Evolutionary conservation across 1,140 invertebrate species (phyloP), one percentile per base, ranked within the genome.

Genomic region (Drosophila ananassae): DNA sequence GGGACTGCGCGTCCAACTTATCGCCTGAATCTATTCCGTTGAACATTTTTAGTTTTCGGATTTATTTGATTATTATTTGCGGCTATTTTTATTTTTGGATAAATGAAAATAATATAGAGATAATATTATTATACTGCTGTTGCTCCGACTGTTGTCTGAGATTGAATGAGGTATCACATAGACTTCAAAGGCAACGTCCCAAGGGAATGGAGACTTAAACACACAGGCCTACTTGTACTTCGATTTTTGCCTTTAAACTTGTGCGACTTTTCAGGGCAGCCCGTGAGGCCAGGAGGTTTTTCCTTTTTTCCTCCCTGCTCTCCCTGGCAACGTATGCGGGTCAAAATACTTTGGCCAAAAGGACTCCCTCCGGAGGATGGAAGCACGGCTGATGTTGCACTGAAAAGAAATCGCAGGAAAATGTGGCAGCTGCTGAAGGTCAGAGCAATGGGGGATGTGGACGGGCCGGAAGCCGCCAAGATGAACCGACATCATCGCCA

Each of bases 381-480:
- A 12, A 17, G 8, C n/a, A 30, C 10, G 34, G 28, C 37, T 8
- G 9, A 25, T 17, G 24, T 32, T 13, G 51, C 13, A 32, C 25
- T 39, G 67, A 64, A 57, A 71, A 63, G 67, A 71, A 79, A 76
- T 59, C 72, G 59, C 67, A 67, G 60, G 61, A 79, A 83, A 76
- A 76, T 79, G 77, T 79, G 75, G 82, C 78, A 77, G 83, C 79
- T 89, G 83, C 61, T 89, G 83, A 89, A 89, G 83, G 83, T 89
- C 83, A 89, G 77, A 21, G 77, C 39, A 47, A 52, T 50, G 73
- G 30, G 4, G 34, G 12, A 3, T 9, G 41, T 3, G 37, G 4
- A 37, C 21, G 41, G 53, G 12, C 28, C 13, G 48, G 61, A 59
- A 44, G 64, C 66, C 64, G 63, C 63, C 66, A 59, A 81, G 41